Conservation (phyloP, 2,797 vertebrate genomes). For the Oreochromis grahami region DNA sequence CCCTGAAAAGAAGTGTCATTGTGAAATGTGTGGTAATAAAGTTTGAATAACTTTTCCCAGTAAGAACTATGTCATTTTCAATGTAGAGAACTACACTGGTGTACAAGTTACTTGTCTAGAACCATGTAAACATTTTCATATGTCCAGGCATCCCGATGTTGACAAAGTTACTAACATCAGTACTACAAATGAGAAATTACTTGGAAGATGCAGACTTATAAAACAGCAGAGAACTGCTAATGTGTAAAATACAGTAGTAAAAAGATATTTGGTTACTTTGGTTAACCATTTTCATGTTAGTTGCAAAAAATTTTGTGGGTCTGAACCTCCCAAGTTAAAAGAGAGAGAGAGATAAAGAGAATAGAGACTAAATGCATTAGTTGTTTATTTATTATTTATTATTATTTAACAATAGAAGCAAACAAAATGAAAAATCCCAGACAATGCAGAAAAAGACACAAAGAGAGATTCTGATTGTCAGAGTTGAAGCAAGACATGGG, state of each 20-base stretch:
- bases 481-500: background rate
- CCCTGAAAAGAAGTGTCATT: background rate
- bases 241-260: background rate
- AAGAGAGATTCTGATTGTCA: background rate
- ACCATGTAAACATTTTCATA: background rate
- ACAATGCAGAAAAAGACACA: background rate
- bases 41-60: background rate
- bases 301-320: fast-evolving
- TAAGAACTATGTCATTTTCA: background rate
- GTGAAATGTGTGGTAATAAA: background rate
- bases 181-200: background rate
- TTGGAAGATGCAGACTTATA: background rate
- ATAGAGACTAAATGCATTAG: background rate
- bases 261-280: background rate
- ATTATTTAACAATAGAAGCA: background rate
- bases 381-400: too few species aligned
- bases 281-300: background rate
- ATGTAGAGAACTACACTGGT: background rate
- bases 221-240: background rate
- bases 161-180: background rate
- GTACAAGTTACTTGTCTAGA: background rate
- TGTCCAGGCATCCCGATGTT: background rate
- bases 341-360: background rate
- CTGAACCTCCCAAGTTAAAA: background rate
- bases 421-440: background rate